Evolutionary conservation across 2,113 vertebrate species (phyloP), one percentile per base, ranked within the genome.

Genomic region (Siniperca chuatsi): DNA sequence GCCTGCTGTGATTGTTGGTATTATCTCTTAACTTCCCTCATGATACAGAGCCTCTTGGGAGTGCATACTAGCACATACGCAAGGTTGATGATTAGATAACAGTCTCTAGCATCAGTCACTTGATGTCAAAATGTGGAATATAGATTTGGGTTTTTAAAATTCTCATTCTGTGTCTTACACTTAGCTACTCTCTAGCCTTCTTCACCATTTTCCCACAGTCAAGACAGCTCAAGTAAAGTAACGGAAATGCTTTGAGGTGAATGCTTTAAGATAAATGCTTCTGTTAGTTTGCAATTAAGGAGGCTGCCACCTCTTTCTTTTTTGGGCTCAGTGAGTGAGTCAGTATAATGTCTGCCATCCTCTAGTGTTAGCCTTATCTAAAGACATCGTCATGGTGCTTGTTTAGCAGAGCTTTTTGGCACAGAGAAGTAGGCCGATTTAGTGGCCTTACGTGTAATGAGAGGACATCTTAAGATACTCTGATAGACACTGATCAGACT

Each of bases 351-450:
- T 75, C 78, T 85, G 84, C 82, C 50, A 20, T 81, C 79, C 79
- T 86, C 67, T 71, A 46, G 65, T 66, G 77, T 85, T 91, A 91
- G 92, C 92, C 89, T 76, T 71, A 78, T 87, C 52, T 70, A 79
- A 61, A 91, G 85, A 79, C 69, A 1, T 68, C 12, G 42, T 87
- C 65, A 58, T 23, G 61, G 60, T 8, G 61, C 42, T 77, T 54
- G 52, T 77, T 78, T 57, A 64, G 68, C 72, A 44, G 61, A 68
- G 79, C 73, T 67, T 87, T 82, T 81, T 83, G 86, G 83, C 86
- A 50, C 25, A 33, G 60, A 82, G 72, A 87, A 80, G 73, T 73
- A 54, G 35, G 84, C 78, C 85, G 79, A 78, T 89, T 91, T 78
- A 79, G 50, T 33, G 48, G 85, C 73, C 57, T 80, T 74, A 62